Percentiles rank a stretch among this genome's conserved stretches.
Conservation (phyloP, 2,113 vertebrate genomes). For the Urocolius indicus region DNA sequence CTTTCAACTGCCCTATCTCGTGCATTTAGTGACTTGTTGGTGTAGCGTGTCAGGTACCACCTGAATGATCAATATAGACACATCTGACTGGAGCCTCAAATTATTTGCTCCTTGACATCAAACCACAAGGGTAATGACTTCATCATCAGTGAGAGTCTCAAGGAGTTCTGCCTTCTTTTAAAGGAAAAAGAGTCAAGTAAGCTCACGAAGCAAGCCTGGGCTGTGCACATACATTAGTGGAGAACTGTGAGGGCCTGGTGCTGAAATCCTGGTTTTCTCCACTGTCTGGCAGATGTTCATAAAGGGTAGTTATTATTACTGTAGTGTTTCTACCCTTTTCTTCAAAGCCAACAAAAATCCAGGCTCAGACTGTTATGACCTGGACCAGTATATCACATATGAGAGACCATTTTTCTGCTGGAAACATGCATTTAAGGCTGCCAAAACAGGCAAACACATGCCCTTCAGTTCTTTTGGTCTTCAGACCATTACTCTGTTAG, state of each 20-base stretch:
- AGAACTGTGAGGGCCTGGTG: neutral
- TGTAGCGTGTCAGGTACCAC: neutral
- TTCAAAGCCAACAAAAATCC: neutral
- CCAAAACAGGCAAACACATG: neutral
- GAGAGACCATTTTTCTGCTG: neutral
- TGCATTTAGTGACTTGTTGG: neutral
- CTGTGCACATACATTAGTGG: neutral
- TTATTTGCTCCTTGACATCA: neutral
- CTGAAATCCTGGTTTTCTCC: neutral
- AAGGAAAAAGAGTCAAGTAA: neutral
- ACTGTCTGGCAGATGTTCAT: neutral
- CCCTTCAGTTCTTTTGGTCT: neutral
- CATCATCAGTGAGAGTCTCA: neutral
- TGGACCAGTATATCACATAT: neutral
- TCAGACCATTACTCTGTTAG: neutral
- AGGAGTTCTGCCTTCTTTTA: neutral
- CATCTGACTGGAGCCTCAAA: neutral
- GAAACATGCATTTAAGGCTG: neutral
- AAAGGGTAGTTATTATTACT: neutral
- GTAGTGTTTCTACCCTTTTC: neutral
- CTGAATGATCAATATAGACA: neutral
- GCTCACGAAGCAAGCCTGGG: neutral
- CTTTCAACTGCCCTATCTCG: neutral
- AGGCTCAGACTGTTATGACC: neutral
- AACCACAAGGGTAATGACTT: neutral